Conservation (phyloP, 37 sponge, comb jelly and placozoan species). For the Geodia barretti region DNA sequence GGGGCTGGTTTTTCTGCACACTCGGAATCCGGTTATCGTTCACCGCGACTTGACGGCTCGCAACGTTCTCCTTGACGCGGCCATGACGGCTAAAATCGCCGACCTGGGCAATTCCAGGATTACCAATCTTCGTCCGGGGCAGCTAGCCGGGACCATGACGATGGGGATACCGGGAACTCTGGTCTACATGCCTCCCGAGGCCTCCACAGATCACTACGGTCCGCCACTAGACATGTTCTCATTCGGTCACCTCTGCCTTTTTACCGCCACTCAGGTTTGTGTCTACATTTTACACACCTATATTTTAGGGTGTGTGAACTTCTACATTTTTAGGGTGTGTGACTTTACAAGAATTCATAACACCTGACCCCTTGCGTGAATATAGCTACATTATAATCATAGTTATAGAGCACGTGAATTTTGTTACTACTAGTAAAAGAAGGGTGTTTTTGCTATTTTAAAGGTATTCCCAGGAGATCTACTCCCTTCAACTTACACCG, state of each 20-base stretch:
- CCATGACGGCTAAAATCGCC: conserved; percentile 6
- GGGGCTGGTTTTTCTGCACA: conserved; percentile 3
- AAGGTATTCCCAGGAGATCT: too few relatives aligned
- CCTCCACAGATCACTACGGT: background rate
- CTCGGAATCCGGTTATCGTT: background rate
- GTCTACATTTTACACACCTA: too few relatives aligned
- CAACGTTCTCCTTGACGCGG: conserved; percentile 18
- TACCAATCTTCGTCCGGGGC: background rate
- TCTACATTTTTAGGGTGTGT: too few relatives aligned
- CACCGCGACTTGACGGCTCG: conserved; percentile 20
- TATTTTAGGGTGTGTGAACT: too few relatives aligned
- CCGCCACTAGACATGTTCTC: conserved; percentile 8
- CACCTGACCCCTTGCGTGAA: too few relatives aligned
- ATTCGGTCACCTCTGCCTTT: conserved; percentile 8
- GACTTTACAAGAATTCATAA: too few relatives aligned
- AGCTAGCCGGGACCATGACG: background rate
- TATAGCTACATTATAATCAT: too few relatives aligned
- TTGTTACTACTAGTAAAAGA: too few relatives aligned
- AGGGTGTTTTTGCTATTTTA: too few relatives aligned
- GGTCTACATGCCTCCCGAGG: conserved; percentile 21
- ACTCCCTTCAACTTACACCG: background rate
- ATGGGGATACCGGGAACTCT: conserved; percentile 7
- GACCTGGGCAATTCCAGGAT: conserved; percentile 1
- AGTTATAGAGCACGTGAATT: too few relatives aligned
- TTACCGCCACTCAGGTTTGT: background rate